These are phyloP conservation scores for Odontomachus brunneus DNA, from an alignment of 1,140 invertebrate genomes.

Conservation along the genomic window DNA sequence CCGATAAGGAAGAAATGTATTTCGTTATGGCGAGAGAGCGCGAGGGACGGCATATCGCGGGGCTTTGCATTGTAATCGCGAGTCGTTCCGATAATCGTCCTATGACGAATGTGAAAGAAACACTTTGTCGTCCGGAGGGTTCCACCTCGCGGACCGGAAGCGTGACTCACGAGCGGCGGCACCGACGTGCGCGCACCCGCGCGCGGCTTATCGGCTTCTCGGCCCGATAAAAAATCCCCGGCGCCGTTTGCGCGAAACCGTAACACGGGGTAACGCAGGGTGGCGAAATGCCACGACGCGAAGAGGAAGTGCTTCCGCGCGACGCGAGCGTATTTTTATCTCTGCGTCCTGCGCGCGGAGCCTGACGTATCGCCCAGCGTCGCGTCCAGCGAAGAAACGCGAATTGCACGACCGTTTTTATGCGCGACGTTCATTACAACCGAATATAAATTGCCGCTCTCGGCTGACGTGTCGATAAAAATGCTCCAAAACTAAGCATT, in stretches of 20 bases:
- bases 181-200: too few species aligned
- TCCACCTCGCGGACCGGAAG: conserved; percentile 54
- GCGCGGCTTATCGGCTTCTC: conserved; percentile 58
- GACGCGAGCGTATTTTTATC: conserved; percentile 50
- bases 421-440: too few species aligned
- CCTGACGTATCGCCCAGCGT: conserved; percentile 6
- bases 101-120: conserved; percentile 59
- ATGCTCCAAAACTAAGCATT: too few species aligned
- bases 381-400: too few species aligned
- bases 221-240: conserved; percentile 57
- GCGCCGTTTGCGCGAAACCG: conserved; percentile 37
- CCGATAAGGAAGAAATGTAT: conserved; percentile 8
- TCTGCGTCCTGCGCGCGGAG: conserved; percentile 31
- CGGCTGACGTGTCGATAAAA: too few species aligned
- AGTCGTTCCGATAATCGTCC: conserved; percentile 39
- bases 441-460: too few species aligned
- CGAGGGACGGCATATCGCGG: conserved; percentile 14
- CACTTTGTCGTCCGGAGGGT: conserved; percentile 51
- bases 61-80: conserved; percentile 17
- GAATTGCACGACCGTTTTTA: too few species aligned
- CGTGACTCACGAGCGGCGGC: conserved; percentile 47
- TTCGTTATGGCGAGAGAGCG: neutral
- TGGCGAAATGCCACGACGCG: conserved; percentile 57
- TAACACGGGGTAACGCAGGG: conserved; percentile 44
- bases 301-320: conserved; percentile 57